These are phyloP conservation scores for Drosophila ironensis DNA, from an alignment of 1,140 invertebrate species.

Conservation along the genomic window DNA sequence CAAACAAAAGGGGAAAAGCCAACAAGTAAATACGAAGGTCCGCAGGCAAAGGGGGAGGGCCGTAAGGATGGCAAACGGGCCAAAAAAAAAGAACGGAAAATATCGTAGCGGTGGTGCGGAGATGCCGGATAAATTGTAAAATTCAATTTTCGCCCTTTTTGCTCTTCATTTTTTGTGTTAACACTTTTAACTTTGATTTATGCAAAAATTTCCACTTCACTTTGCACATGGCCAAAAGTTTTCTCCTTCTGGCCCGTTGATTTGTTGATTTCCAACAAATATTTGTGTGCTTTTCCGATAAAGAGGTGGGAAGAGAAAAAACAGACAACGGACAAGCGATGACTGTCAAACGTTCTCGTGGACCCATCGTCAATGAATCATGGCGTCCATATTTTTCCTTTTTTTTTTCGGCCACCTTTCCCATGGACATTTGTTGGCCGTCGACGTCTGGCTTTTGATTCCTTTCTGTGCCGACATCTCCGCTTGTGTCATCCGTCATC, in stretches of 20 bases:
- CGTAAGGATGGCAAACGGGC: slow-evolving; percentile 38
- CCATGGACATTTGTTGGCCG: slow-evolving; percentile 15
- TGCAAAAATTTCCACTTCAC: slow-evolving; percentile 77
- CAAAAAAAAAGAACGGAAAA: not conserved
- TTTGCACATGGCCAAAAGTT: slow-evolving; percentile 58
- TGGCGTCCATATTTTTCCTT: slow-evolving; percentile 46
- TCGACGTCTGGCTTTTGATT: slow-evolving; percentile 26
- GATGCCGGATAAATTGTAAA: slow-evolving; percentile 57
- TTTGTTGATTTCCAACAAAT: slow-evolving; percentile 75
- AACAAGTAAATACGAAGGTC: slow-evolving; percentile 67
- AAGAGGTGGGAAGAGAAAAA: slow-evolving; percentile 6
- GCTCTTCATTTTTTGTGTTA: slow-evolving; percentile 44
- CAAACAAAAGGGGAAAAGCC: slow-evolving; percentile 50
- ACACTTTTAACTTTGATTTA: slow-evolving; percentile 79
- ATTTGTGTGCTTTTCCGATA: slow-evolving; percentile 65
- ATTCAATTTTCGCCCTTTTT: slow-evolving; percentile 69
- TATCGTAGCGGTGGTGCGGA: not conserved
- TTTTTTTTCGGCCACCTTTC: slow-evolving; percentile 34
- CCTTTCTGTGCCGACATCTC: slow-evolving; percentile 42
- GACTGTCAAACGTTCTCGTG: slow-evolving; percentile 41
- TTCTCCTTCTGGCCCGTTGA: slow-evolving; percentile 39
- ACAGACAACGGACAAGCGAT: slow-evolving; percentile 34
- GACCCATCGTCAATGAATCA: slow-evolving; percentile 64
- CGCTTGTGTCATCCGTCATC: slow-evolving; percentile 65
- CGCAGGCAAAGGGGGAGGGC: slow-evolving; percentile 18